Base-by-base conservation (phyloP, 2,113 vertebrate species). In the Pluvialis apricaria region DNA sequence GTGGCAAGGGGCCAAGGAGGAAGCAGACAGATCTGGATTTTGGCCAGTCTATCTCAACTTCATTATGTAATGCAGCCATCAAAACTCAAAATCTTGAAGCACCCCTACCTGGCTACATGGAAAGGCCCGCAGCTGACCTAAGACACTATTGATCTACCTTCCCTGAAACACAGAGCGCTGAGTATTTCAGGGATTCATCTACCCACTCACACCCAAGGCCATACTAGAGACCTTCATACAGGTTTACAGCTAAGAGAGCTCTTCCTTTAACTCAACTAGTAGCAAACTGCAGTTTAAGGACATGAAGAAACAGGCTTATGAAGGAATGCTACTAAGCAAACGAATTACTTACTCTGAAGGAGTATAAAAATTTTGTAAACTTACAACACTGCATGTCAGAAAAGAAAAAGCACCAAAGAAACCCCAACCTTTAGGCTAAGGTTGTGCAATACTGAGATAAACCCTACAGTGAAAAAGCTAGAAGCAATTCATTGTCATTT, bases 361-460 rank as follows among this genome's bases (percentile, higher is more conserved):
- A 94, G 49, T 36, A 70, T 40, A 91, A 92, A 80, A 94, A 82
- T 64, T 87, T 60, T 62, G 54, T 87, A 80, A 91, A 96, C 80
- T 94, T 76, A 11, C 64, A 87, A 94, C 45, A 15, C 49, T 28
- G 47, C 40, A 26, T 40, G 76, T 77, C 85, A 95, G 71, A 54
- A 80, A 94, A 94, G 65, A 91, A 96, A 55, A 91, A 87, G 94
- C 87, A 85, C 78, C 34, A 31, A 82, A 94, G 93, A 97, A 96
- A 97, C 95, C 70, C 68, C 78, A 96, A 86, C 93, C 96, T 92
- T 73, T 17, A 96, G 96, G 96, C 90, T 94, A 94, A 81, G 66
- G 82, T 96, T 92, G 88, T 92, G 95, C 90, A 96, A 96, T 26
- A 61, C 9, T 1, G 3, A 95, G 89, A 96, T 93, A 94, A 97